phyloP scores from a whole-genome alignment of 1,140 invertebrate species.

The Oncopeltus fasciatus region DNA sequence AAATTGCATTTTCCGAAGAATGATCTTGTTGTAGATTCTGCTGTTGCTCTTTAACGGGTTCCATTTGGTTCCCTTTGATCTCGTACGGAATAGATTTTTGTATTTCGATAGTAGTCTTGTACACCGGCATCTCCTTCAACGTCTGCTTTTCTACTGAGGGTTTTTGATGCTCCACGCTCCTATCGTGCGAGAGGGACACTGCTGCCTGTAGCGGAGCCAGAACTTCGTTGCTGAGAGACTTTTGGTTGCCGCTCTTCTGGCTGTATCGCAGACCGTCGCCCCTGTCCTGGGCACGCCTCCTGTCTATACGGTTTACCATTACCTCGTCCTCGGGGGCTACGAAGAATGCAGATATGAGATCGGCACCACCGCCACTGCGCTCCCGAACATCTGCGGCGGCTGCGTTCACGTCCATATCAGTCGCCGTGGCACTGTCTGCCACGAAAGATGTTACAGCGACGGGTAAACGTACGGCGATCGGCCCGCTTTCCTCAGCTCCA shows the following conservation, averaged over 20 bases:
- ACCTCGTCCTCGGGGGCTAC: slow-evolving; percentile 16
- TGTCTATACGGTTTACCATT: not conserved
- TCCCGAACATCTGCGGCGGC: slow-evolving; percentile 1
- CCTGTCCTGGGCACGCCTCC: not conserved
- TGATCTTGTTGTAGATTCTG: not conserved
- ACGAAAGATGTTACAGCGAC: slow-evolving; percentile 19
- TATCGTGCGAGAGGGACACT: slow-evolving; percentile 30
- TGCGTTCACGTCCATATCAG: not conserved
- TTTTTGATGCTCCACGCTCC: slow-evolving; percentile 23
- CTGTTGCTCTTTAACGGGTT: not conserved
- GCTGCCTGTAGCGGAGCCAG: slow-evolving; percentile 34
- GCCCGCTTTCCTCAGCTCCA: slow-evolving; percentile 3
- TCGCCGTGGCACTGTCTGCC: slow-evolving; percentile 18
- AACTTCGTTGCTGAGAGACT: slow-evolving; percentile 24
- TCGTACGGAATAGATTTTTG: slow-evolving; percentile 24
- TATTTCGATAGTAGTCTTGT: slow-evolving; percentile 22
- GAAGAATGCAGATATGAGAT: slow-evolving; percentile 21
- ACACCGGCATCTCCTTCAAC: slow-evolving; percentile 16
- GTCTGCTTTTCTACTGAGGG: slow-evolving; percentile 18
- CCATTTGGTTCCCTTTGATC: slow-evolving; percentile 12
- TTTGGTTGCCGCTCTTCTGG: not conserved
- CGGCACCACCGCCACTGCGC: not conserved
- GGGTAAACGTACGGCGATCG: slow-evolving; percentile 8
- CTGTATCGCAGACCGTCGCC: not conserved
- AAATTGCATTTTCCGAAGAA: not conserved